phyloP scores from a whole-genome alignment of 2,113 vertebrate species.

The Tricholaema leucomelas region DNA sequence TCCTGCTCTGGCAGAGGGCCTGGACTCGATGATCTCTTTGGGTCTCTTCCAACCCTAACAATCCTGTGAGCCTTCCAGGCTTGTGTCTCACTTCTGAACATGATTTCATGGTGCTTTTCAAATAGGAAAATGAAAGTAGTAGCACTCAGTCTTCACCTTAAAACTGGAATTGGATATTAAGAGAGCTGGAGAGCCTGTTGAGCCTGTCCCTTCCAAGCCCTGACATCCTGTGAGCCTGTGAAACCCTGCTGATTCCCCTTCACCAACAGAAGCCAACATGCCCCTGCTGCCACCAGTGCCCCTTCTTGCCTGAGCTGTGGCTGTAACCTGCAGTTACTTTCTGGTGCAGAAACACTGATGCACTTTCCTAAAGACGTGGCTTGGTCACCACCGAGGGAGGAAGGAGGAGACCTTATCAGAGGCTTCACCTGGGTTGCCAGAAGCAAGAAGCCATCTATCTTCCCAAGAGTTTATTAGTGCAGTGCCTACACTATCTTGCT shows the following conservation, averaged over 20 bases:
- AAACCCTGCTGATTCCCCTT: neutral
- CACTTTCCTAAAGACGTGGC: neutral
- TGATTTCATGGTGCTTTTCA: neutral
- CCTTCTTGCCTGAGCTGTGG: neutral
- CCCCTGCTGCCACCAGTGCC: neutral
- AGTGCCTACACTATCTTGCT: neutral
- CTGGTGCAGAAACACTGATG: neutral
- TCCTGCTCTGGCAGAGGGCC: too few species aligned
- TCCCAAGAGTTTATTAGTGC: neutral
- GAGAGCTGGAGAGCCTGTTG: neutral
- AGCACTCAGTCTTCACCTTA: neutral
- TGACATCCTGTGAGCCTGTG: too few species aligned
- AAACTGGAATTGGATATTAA: neutral
- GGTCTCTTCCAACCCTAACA: too few species aligned
- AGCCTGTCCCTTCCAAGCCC: too few species aligned
- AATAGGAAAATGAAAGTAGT: neutral
- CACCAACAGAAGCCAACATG: neutral
- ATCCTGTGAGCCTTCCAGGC: too few species aligned
- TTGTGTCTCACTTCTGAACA: neutral
- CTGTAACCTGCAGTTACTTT: neutral
- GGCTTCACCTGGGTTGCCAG: neutral
- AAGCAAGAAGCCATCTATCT: slow-evolving; percentile 6
- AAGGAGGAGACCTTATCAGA: neutral
- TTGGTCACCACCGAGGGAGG: neutral
- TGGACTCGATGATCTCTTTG: too few species aligned